These are phyloP conservation scores for Heliconius himera DNA, from an alignment of 1,140 invertebrate species.

Conservation along the genomic window DNA sequence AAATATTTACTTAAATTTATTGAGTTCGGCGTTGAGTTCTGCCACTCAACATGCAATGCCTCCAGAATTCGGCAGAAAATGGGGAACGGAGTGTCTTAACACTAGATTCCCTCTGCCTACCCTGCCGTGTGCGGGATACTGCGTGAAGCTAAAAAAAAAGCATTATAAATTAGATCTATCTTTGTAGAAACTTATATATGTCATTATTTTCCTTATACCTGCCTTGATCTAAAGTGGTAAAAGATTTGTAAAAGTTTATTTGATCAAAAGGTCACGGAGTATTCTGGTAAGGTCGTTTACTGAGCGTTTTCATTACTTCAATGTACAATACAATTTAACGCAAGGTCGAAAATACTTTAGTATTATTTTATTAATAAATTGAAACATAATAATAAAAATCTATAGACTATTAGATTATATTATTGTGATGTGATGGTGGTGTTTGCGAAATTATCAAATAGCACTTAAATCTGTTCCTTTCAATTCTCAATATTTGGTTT, in stretches of 20 bases:
- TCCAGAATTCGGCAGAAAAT: too few relatives aligned
- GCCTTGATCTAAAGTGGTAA: slow-evolving; percentile 2
- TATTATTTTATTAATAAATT: slow-evolving; percentile 46
- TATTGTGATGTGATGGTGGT: not conserved
- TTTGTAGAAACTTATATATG: not conserved
- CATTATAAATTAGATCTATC: not conserved
- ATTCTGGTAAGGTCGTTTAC: slow-evolving; percentile 70
- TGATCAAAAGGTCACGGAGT: slow-evolving; percentile 46
- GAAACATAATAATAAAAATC: slow-evolving; percentile 19
- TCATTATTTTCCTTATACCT: not conserved
- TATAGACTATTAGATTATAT: not conserved
- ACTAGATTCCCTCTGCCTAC: too few relatives aligned
- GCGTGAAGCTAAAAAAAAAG: too few relatives aligned
- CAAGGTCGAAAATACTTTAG: slow-evolving; percentile 66
- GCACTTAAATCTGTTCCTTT: not conserved
- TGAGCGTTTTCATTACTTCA: slow-evolving; percentile 68
- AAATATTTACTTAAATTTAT: too few relatives aligned
- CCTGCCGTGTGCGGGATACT: too few relatives aligned
- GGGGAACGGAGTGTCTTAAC: too few relatives aligned
- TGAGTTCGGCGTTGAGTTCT: too few relatives aligned
- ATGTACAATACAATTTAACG: slow-evolving; percentile 63
- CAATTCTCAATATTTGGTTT: not conserved
- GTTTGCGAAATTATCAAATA: not conserved
- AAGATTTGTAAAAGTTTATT: slow-evolving; percentile 39
- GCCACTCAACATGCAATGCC: too few relatives aligned